Evolutionary conservation across 1,140 invertebrate species (phyloP), one percentile per base, ranked within the genome.

Genomic region (Drosophila yakuba): DNA sequence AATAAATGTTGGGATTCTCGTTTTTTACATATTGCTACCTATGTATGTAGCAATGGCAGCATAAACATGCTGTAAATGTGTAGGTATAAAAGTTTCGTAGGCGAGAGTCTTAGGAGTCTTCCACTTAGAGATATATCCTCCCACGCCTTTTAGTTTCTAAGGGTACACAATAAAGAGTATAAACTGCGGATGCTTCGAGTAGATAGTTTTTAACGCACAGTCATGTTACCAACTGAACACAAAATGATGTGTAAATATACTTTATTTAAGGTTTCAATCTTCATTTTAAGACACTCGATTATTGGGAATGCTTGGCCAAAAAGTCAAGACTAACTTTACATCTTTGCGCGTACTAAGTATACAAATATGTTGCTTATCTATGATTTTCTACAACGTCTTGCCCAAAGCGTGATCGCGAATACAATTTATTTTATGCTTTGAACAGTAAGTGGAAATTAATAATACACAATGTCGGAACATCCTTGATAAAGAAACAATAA

Each of bases 401-500:
- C n/a, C 32, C 4, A 52, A 35, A 25, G 41, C 39, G n/a, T 17
- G 25, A 41, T 25, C 23, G 41, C 48, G 47, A 48, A 41, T 57
- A 69, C 64, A 47, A 47, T 68, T 56, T 69, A 69, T 56, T 71
- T 56, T 54, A 47, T 71, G 50, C 64, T 47, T 69, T 12, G 17
- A 69, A 68, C 51, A 51, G 43, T 43, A 43, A 44, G 35, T 36
- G 43, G 64, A 71, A 41, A 69, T 47, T 71, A 58, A 57, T 71
- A 58, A 71, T 71, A 71, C 51, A 58, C 43, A 48, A 71, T 57
- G 63, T 64, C 8, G 35, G 63, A 68, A 25, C 63, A 48, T 39
- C 35, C 55, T 38, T 20, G 52, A 39, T 60, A 45, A 71, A 57
- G 36, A 78, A 74, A 67, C 35, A 67, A 63, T 69, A 86, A 86